These are phyloP conservation scores for Hypolimnas misippus DNA, from an alignment of 2,888 invertebrate genomes.

Conservation along the genomic window DNA sequence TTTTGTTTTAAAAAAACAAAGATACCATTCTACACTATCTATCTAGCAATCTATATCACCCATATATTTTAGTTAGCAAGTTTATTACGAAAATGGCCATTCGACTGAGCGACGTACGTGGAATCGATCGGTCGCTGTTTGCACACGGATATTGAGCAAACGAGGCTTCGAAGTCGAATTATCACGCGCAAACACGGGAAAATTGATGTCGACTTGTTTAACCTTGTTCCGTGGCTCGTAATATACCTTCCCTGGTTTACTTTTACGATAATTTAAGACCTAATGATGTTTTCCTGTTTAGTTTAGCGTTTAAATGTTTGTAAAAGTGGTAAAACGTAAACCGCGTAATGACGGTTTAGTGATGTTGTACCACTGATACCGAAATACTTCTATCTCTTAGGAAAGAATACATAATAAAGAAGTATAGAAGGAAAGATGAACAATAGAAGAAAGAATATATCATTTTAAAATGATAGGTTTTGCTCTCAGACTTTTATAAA, in stretches of 20 bases:
- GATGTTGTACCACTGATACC: too few species aligned
- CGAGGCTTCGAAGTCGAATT: conserved; percentile 9
- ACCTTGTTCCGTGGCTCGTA: background rate
- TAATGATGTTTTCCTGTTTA: background rate
- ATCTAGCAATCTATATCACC: background rate
- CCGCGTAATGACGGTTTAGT: too few species aligned
- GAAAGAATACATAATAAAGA: too few species aligned
- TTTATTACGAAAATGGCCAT: background rate
- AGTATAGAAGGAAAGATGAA: too few species aligned
- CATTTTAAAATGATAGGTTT: too few species aligned
- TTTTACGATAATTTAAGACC: background rate
- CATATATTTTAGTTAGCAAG: background rate
- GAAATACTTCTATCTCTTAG: too few species aligned
- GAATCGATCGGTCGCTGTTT: background rate
- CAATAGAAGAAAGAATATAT: too few species aligned
- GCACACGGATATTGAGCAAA: conserved; percentile 8
- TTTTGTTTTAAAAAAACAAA: too few species aligned
- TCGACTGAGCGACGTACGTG: background rate
- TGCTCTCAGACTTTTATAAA: too few species aligned
- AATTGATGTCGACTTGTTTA: background rate
- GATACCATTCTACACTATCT: too few species aligned
- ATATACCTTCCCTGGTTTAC: background rate
- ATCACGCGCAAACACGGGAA: conserved; percentile 7
- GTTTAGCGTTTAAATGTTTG: too few species aligned
- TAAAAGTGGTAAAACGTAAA: too few species aligned